A percentile compares a stretch with the other conserved stretches of the same genome.
phyloP scores from a whole-genome alignment of 2,113 vertebrate genomes.

The Boleophthalmus pectinirostris region DNA sequence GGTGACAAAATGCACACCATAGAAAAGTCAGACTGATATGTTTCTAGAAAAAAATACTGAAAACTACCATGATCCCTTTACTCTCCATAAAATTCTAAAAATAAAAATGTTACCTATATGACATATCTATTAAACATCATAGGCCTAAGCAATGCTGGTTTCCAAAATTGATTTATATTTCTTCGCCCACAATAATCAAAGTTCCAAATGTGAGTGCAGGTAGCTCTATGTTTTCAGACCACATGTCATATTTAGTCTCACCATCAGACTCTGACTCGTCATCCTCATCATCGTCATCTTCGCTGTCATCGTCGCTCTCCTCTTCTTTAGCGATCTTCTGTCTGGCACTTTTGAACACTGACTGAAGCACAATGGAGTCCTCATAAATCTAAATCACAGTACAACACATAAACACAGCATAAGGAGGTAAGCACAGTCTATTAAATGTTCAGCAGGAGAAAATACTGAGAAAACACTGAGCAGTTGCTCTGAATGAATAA shows the following conservation, averaged over 20 bases:
- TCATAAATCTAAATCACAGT: conserved; percentile 86
- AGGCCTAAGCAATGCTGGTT: too few species aligned
- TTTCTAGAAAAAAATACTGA: too few species aligned
- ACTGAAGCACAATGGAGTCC: conserved; percentile 97
- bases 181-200: too few species aligned
- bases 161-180: background rate
- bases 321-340: conserved; percentile 97
- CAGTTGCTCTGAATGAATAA: too few species aligned
- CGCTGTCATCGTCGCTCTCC: conserved; percentile 92
- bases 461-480: too few species aligned
- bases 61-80: too few species aligned
- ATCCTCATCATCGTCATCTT: conserved; percentile 85
- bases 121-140: too few species aligned
- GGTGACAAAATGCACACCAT: too few species aligned
- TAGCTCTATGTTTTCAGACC: background rate
- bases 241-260: conserved; percentile 51
- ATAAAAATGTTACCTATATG: too few species aligned
- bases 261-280: conserved; percentile 87
- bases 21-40: too few species aligned
- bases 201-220: background rate
- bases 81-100: too few species aligned
- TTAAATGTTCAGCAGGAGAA: too few species aligned
- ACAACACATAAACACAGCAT: background rate
- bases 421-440: background rate
- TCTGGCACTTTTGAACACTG: conserved; percentile 94